Evolutionary conservation across 2,113 vertebrate genomes (phyloP), one percentile per base, ranked within the genome.

Genomic region (Dasyurus viverrinus): DNA sequence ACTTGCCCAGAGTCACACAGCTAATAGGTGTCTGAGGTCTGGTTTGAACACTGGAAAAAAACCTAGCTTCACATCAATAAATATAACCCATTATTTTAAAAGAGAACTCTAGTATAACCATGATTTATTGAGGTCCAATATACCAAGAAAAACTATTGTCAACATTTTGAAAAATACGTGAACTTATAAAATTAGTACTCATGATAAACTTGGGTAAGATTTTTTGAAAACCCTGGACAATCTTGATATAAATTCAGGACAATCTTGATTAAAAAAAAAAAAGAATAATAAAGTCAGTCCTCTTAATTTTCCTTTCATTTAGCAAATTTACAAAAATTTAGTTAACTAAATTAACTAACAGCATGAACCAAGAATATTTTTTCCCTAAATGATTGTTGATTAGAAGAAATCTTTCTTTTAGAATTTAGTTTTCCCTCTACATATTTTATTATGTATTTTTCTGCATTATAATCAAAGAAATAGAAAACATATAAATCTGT

Each of bases 351-450:
- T n/a, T n/a, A n/a, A n/a, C n/a, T n/a, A 54, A 14, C 53, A 92
- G 36, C 57, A 90, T 90, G 19, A 94, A 92, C 90, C 12, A 93
- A 25, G 27, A 76, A 92, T 68, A 89, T 24, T 60, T 60, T n/a
- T 60, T 94, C 92, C 22, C 50, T 95, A 95, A 96, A 89, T 93
- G 93, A 53, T 42, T 76, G 60, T 42, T 42, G 68, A 84, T 84
- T 84, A 23, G n/a, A 84, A 42, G 16, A 10, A 94, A 92, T 7
- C 93, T 94, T 53, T 11, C 53, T 94, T 97, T 96, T 96, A 93
- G 92, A 95, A 47, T 92, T n/a, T 42, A n/a, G 54, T 90, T 95
- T 97, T 92, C 4, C 24, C 53, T 93, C 92, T 93, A n/a, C 52
- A 52, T 53, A 91, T 42, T 90, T 92, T 91, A 24, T 92, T 96